phyloP scores from a whole-genome alignment of 1,140 invertebrate genomes.

The Drosophila yakuba region DNA sequence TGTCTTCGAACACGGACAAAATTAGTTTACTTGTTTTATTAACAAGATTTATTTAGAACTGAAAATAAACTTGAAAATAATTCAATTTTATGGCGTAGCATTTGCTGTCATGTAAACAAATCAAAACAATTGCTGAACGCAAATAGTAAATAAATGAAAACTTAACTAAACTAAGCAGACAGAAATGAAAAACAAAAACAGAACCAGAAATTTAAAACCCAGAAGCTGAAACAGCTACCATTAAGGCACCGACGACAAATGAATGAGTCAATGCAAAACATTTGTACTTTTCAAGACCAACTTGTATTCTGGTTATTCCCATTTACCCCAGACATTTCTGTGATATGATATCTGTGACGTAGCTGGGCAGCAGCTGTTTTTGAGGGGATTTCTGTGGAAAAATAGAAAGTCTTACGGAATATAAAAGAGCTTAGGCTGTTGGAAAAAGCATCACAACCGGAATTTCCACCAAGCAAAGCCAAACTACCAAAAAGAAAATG shows the following conservation, averaged over 20 bases:
- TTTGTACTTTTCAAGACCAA: slow-evolving; percentile 6
- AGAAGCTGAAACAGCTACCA: slow-evolving; percentile 8
- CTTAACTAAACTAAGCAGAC: not conserved
- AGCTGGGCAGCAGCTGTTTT: slow-evolving; percentile 19
- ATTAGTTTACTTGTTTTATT: too few relatives aligned
- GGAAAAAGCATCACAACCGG: slow-evolving; percentile 19
- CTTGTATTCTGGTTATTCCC: slow-evolving; percentile 5
- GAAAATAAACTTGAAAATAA: not conserved
- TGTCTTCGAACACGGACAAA: not conserved
- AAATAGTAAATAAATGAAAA: not conserved
- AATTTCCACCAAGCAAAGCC: slow-evolving; percentile 12
- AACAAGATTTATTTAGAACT: too few relatives aligned
- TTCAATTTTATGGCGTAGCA: too few relatives aligned
- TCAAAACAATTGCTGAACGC: not conserved
- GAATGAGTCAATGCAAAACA: slow-evolving; percentile 14
- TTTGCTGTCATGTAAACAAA: not conserved
- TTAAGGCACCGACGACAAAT: not conserved
- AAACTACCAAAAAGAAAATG: slow-evolving; percentile 28
- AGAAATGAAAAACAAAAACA: not conserved
- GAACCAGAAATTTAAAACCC: not conserved
- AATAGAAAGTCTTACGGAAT: not conserved
- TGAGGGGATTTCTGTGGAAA: slow-evolving; percentile 13
- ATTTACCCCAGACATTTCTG: not conserved
- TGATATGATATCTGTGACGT: slow-evolving; percentile 11
- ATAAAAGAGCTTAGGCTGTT: slow-evolving; percentile 19